Evolutionary conservation across 2,888 invertebrate genomes (phyloP).

Genomic region (Brachypalpus laphriformis): DNA sequence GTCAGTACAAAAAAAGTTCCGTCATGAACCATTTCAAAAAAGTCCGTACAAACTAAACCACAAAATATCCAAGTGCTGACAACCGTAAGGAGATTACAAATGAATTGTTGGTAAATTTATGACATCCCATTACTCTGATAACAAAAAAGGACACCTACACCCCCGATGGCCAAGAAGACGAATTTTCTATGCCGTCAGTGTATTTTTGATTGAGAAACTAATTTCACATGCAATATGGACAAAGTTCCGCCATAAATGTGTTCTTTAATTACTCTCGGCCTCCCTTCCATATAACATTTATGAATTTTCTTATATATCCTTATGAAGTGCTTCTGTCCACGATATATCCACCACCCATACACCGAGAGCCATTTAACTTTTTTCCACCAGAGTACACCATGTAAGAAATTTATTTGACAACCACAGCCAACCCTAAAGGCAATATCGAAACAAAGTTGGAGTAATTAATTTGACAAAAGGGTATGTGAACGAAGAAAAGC

Average conservation of each 20-base stretch:
- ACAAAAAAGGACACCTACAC: not conserved
- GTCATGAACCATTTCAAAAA: not conserved
- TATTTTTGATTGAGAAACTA: slow-evolving; percentile 46
- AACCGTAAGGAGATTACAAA: slow-evolving; percentile 58
- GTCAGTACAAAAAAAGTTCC: not conserved
- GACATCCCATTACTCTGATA: slow-evolving; percentile 40
- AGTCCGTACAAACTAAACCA: not conserved
- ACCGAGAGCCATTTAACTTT: slow-evolving; percentile 39
- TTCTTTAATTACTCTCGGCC: slow-evolving; percentile 54
- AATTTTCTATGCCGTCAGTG: not conserved
- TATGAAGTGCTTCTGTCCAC: slow-evolving; percentile 9
- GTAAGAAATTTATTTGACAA: slow-evolving; percentile 63
- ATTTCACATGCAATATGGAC: slow-evolving; percentile 50
- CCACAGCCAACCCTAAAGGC: slow-evolving; percentile 29
- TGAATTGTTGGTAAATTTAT: slow-evolving; percentile 63
- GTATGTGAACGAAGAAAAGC: slow-evolving; percentile 13
- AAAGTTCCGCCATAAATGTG: slow-evolving; percentile 69
- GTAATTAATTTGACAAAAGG: slow-evolving; percentile 71
- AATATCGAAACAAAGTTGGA: slow-evolving; percentile 62
- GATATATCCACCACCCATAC: not conserved
- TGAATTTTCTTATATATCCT: slow-evolving; percentile 27
- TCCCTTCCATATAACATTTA: not conserved
- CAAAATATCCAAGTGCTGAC: slow-evolving; percentile 46
- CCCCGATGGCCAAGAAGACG: not conserved
- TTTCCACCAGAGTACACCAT: slow-evolving; percentile 38